Percentiles rank a stretch among this genome's conserved stretches.
phyloP scores from a whole-genome alignment of 2,113 vertebrate species.

The Erythrolamprus reginae region DNA sequence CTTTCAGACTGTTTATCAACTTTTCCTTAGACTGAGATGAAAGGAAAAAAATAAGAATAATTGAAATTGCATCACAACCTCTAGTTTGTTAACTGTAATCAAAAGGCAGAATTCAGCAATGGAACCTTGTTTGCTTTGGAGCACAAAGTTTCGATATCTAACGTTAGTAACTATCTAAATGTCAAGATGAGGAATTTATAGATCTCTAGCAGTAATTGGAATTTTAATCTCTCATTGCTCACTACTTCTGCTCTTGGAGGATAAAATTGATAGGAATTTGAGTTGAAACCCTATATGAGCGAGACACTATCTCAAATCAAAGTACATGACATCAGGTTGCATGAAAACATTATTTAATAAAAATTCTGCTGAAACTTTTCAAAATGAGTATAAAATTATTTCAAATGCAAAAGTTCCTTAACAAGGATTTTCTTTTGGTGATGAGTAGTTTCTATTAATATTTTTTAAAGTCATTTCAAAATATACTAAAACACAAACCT shows the following conservation, averaged over 20 bases:
- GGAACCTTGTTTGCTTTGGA: neutral
- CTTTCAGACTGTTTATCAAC: slow-evolving; percentile 95
- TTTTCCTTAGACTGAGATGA: slow-evolving; percentile 93
- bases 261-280: neutral
- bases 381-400: neutral
- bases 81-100: neutral
- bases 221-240: neutral
- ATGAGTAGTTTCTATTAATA: neutral
- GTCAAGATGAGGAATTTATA: no score
- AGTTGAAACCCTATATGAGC: neutral
- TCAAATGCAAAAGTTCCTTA: neutral
- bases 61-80: neutral
- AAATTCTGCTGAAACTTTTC: neutral
- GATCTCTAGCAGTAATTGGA: neutral
- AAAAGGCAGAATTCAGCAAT: neutral
- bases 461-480: neutral
- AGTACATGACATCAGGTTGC: neutral
- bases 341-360: neutral
- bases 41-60: slow-evolving; percentile 1
- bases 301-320: neutral
- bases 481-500: neutral
- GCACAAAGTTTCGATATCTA: neutral
- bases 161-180: neutral
- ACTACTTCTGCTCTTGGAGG: no score
- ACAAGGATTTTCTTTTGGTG: neutral